Evolutionary conservation across 1,140 invertebrate genomes (phyloP), one percentile per base, ranked within the genome.

Genomic region (Drosophila persimilis): DNA sequence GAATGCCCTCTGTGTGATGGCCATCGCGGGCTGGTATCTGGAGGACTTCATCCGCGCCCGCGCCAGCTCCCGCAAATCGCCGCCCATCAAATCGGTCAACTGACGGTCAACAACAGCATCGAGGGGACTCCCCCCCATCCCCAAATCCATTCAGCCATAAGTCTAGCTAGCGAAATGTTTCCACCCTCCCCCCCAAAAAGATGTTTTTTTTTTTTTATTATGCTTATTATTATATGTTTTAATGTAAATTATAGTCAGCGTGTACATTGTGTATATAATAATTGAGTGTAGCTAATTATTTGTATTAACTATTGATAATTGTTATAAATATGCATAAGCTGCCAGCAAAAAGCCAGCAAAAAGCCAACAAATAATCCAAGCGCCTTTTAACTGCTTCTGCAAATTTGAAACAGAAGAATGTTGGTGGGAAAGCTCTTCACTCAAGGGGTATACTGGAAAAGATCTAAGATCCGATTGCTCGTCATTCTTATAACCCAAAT

Each of bases 1-100:
- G 1, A 95, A 95, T 61, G 92, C 59, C 7, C 56, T 90, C 20
- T 90, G 90, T 39, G 17, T 88, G n/a, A 35, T 77, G 43, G 89
- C 89, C 46, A 76, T 90, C 43, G 59, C 35, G 7, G 53, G 79
- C 6, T 90, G 89, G 89, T 77, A 90, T 24, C 44, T 90, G 44
- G 89, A 90, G 62, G 85, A 89, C 53, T 75, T 72, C 1, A 46
- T 90, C 1, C 71, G 81, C 0, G 69, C 70, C 8, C 66, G 77
- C 3, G 29, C n/a, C n/a, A n/a, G n/a, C n/a, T n/a, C 35, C n/a
- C 73, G 74, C 29, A 86, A 90, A 45, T 52, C 86, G 0, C 44
- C 51, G 29, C 64, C 76, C 0, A 53, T 77, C 29, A 60, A 50
- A 41, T 8, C 73, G 56, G 17, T 63, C 22, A 65, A 46, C 13